Percentiles rank a stretch among this genome's conserved stretches.
Conservation (phyloP, 2,888 invertebrate species). For the Frankliniella fusca region DNA sequence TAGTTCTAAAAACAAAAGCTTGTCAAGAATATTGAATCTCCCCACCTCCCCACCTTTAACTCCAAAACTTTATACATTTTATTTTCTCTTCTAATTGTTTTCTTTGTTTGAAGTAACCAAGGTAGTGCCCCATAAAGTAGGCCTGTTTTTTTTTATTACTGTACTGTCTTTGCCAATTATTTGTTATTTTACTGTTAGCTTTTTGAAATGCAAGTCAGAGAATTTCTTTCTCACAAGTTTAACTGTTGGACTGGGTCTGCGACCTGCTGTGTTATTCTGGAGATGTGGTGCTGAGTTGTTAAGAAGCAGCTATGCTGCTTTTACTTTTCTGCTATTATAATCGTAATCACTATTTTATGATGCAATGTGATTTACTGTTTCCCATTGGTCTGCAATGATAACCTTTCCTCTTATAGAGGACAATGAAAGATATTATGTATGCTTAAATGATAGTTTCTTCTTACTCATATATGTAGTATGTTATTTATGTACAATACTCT, state of each 20-base stretch:
- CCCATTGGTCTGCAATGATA: slow-evolving; percentile 7
- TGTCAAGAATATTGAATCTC: not conserved
- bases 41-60: too few relatives aligned
- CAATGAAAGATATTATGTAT: not conserved
- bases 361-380: not conserved
- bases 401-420: slow-evolving; percentile 15
- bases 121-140: too few relatives aligned
- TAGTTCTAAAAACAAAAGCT: not conserved
- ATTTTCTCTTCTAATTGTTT: too few relatives aligned
- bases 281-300: not conserved
- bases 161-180: not conserved
- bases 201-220: too few relatives aligned
- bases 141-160: not conserved
- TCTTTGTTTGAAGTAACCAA: too few relatives aligned
- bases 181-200: not conserved
- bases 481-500: not conserved
- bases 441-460: not conserved
- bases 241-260: too few relatives aligned
- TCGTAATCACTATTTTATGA: not conserved
- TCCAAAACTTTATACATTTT: too few relatives aligned
- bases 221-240: too few relatives aligned
- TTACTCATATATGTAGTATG: not conserved
- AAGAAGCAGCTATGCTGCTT: not conserved
- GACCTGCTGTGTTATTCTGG: not conserved
- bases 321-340: not conserved